Evolutionary conservation across 2,888 invertebrate species (phyloP).

Genomic region (Mimachlamys varia): DNA sequence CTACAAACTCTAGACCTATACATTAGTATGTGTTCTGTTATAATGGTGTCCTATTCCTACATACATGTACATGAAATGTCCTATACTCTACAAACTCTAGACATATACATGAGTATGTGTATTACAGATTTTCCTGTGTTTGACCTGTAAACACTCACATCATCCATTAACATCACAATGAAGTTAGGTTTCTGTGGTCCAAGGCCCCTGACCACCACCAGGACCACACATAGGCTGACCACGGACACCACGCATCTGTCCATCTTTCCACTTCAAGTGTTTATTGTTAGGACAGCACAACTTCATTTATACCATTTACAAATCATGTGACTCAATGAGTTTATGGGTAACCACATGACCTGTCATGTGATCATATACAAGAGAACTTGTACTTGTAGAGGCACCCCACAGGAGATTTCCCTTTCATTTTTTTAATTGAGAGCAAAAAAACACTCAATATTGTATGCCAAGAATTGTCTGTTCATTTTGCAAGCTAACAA

Average conservation of each 20-base stretch:
- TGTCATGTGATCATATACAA: background rate
- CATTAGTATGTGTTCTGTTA: no score
- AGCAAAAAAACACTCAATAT: no score
- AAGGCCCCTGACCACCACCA: background rate
- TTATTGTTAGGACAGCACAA: background rate
- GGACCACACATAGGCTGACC: background rate
- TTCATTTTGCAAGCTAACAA: no score
- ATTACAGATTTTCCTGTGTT: no score
- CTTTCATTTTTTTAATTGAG: no score
- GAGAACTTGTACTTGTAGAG: background rate
- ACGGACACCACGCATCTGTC: background rate
- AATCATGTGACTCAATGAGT: background rate
- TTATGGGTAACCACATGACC: background rate
- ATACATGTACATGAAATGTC: background rate
- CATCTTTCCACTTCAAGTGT: background rate
- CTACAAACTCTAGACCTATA: no score
- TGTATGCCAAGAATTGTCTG: no score
- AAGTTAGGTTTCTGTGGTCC: constrained; percentile 74
- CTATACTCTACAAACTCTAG: background rate
- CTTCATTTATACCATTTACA: background rate
- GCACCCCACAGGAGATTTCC: background rate
- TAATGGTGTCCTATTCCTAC: background rate
- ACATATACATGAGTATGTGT: no score
- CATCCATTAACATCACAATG: constrained; percentile 80
- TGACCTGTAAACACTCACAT: constrained; percentile 69